Conservation (phyloP, 2,113 vertebrate species). For the Illadopsis cleaveri region DNA sequence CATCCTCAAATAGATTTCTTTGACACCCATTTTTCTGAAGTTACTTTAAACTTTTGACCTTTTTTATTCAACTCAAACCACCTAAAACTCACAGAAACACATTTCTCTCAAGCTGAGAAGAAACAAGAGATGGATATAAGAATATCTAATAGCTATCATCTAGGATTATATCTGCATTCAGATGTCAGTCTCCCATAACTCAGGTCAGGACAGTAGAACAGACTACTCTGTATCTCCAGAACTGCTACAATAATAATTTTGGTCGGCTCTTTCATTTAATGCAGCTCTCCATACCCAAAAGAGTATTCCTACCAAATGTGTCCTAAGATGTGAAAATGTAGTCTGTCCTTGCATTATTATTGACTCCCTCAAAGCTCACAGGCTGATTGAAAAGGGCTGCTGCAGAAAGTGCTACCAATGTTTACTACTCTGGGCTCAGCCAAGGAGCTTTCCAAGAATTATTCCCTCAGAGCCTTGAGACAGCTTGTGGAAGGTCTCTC, state of each 20-base stretch:
- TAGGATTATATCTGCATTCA: not conserved
- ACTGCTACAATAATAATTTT: not conserved
- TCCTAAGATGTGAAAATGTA: not conserved
- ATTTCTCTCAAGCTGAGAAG: not conserved
- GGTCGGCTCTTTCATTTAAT: not conserved
- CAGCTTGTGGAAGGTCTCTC: not conserved
- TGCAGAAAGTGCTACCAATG: not conserved
- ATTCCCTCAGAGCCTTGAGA: not conserved
- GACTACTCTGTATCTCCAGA: not conserved
- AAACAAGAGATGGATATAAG: not conserved
- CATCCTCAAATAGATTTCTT: not conserved
- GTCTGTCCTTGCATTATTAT: not conserved
- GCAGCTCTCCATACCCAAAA: not conserved
- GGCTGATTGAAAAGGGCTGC: not conserved
- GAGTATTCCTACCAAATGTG: rapidly evolving
- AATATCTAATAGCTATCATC: not conserved
- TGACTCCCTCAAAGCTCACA: not conserved
- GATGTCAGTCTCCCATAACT: not conserved
- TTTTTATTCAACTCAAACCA: not conserved
- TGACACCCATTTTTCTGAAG: not conserved
- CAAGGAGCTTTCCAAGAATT: not conserved
- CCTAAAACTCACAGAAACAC: not conserved
- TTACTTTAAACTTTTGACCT: not conserved
- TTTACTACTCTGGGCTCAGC: not conserved
- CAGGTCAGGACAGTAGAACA: not conserved